Conservation (phyloP, 2,888 invertebrate species). For the Deilephila porcellus region DNA sequence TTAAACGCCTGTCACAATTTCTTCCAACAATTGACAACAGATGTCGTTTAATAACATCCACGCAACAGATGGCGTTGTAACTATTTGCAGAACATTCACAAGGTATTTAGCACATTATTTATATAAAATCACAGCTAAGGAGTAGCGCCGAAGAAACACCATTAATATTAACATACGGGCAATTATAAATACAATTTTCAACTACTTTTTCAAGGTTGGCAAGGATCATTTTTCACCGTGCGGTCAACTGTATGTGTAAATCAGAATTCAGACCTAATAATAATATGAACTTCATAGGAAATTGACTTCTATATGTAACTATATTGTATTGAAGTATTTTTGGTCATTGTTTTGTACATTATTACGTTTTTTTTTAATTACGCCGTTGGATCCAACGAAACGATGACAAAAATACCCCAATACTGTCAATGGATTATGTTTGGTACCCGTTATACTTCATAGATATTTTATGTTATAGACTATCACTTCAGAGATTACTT, state of each 20-base stretch:
- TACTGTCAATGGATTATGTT: too few relatives aligned
- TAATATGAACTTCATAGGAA: too few relatives aligned
- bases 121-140: conserved; percentile 53
- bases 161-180: conserved; percentile 37
- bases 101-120: conserved; percentile 47
- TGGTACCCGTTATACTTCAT: too few relatives aligned
- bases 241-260: not conserved
- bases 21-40: not conserved
- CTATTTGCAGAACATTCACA: conserved; percentile 30
- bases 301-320: too few relatives aligned
- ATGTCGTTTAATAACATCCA: not conserved
- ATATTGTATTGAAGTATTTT: too few relatives aligned
- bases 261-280: too few relatives aligned
- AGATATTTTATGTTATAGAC: too few relatives aligned
- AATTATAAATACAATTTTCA: conserved; percentile 14
- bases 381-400: too few relatives aligned
- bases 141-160: conserved; percentile 38
- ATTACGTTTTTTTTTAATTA: too few relatives aligned
- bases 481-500: too few relatives aligned
- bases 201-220: conserved; percentile 10
- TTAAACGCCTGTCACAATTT: not conserved
- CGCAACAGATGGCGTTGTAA: conserved; percentile 4
- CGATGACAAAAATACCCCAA: too few relatives aligned
- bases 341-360: too few relatives aligned
- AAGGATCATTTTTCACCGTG: not conserved